Evolutionary conservation across 2,113 vertebrate genomes (phyloP), one percentile per base, ranked within the genome.

Genomic region (Pituophis catenifer): DNA sequence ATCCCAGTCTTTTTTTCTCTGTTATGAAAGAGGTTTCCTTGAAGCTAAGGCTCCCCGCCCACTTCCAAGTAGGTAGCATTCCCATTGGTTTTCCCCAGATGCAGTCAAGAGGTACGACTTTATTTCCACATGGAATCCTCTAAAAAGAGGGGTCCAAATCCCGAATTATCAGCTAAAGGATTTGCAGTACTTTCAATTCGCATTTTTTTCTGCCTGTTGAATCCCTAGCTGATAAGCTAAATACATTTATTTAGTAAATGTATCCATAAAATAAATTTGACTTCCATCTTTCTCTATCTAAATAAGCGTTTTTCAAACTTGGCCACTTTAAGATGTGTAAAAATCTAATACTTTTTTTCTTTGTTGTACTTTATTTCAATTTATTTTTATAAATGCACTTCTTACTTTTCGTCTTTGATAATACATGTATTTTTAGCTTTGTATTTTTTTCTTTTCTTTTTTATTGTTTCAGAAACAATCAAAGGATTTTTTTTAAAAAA

Each of bases 221-320:
- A 94, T 88, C 54, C 89, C 90, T 93, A 95, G 93, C 88, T 88
- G 4, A 55, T 10, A 24, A 91, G 29, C 13, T 33, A 33, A 70
- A 70, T 70, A 70, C 29, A 70, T 70, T 70, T 70, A 33, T 33
- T 70, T 70, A n/a, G 29, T 17, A 70, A 65, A 70, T 70, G 12
- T n/a, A 70, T 70, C 29, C 65, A 33, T 70, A 33, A 33, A 70
- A 70, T 70, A 70, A 70, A 70, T 23, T 15, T 92, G 94, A 94
- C 97, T 96, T 93, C 93, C 93, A 93, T 86, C 50, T 95, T 96
- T 94, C 44, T 86, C 90, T 93, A 92, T 93, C 92, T 95, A 85
- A 91, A 91, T 91, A 94, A 44, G 8, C 21, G 75, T 81, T 81
- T 44, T 81, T 44, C 75, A 44, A 8, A 81, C n/a, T 81, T 81